Evolutionary conservation across 2,888 invertebrate species (phyloP).

Genomic region (Iselma pallidipennis): DNA sequence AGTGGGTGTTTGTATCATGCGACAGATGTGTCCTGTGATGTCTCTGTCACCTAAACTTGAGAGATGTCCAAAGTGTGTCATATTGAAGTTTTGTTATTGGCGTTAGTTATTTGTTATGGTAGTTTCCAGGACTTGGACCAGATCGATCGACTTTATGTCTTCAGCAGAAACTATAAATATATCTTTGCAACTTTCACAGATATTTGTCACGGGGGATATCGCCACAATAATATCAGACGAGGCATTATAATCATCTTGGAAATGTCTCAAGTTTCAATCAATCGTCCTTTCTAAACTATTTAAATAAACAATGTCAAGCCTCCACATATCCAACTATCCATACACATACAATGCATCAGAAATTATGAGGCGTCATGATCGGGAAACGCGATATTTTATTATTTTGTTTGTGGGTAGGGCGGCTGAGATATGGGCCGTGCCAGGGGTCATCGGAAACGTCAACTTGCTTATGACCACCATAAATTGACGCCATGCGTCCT

Average conservation of each 20-base stretch:
- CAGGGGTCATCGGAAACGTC: conserved; percentile 30
- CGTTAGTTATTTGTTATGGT: conserved; percentile 48
- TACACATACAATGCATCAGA: conserved; percentile 1
- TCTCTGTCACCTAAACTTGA: conserved; percentile 53
- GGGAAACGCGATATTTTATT: conserved; percentile 17
- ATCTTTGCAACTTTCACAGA: conserved; percentile 1
- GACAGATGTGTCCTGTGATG: conserved; percentile 52
- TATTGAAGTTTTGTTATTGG: conserved; percentile 53
- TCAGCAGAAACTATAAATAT: conserved; percentile 33
- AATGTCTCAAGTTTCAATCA: background rate
- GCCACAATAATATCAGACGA: conserved; percentile 7
- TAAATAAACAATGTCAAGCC: background rate
- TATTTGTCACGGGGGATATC: conserved; percentile 11
- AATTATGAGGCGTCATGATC: conserved; percentile 1
- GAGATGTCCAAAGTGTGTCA: conserved; percentile 50
- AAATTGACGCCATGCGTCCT: conserved; percentile 27
- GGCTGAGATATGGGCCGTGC: conserved; percentile 26
- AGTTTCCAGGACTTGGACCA: conserved; percentile 30
- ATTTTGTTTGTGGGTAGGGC: conserved; percentile 26
- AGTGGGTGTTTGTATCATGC: conserved; percentile 30
- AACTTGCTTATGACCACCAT: conserved; percentile 40
- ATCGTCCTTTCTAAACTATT: background rate
- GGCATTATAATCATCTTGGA: conserved; percentile 6
- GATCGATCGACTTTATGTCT: conserved; percentile 29
- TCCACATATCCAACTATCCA: no score